Conservation (phyloP, 2,113 vertebrate genomes). For the Hemicordylus capensis region DNA sequence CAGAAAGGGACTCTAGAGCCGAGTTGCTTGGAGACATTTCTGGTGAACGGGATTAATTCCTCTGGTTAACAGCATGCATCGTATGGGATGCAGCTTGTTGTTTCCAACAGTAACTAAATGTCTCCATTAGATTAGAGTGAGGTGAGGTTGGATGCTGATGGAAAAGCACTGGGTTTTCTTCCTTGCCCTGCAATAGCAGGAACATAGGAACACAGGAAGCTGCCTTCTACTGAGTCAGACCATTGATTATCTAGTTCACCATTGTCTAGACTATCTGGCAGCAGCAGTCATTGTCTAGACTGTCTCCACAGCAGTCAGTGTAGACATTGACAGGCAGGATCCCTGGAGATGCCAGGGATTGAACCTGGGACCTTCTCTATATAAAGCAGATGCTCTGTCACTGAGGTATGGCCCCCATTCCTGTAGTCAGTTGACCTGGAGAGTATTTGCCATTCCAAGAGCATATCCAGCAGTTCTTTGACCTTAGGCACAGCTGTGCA, state of each 20-base stretch:
- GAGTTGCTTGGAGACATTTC: constrained; percentile 47
- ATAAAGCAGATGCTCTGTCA: no score
- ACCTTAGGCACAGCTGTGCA: neutral
- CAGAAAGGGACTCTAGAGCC: constrained; percentile 36
- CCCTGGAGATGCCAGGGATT: no score
- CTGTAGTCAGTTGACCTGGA: neutral
- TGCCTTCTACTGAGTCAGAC: no score
- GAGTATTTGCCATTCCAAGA: neutral
- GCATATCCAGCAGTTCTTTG: neutral
- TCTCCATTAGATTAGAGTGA: neutral
- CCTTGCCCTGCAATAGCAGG: neutral
- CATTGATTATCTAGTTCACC: no score
- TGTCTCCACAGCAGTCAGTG: no score
- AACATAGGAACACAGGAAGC: no score
- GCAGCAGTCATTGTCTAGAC: no score
- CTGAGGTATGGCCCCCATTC: no score
- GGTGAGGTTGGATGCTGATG: neutral
- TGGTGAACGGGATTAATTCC: constrained; percentile 47
- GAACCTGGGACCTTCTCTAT: no score
- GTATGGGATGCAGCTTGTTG: constrained; percentile 8
- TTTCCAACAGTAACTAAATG: neutral
- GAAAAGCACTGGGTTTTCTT: neutral
- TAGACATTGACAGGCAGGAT: no score
- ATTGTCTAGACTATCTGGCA: no score
- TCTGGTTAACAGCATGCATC: constrained; percentile 28